Conservation (phyloP, 2,113 vertebrate species). For the Salvator merianae region DNA sequence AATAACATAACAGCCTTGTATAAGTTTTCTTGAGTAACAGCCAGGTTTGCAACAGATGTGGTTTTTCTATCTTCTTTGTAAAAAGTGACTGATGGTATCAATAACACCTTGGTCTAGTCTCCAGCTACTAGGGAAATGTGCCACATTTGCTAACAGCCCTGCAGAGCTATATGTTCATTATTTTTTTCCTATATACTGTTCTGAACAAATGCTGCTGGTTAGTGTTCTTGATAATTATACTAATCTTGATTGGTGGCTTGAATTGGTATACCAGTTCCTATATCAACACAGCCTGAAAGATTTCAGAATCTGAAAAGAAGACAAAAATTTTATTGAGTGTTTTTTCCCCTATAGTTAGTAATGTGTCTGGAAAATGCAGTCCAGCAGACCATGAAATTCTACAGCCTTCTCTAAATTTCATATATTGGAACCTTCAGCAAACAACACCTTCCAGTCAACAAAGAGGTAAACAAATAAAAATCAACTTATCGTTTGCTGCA, state of each 20-base stretch:
- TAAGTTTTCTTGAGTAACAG: not conserved
- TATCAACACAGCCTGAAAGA: not conserved
- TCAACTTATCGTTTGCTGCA: slow-evolving; percentile 5
- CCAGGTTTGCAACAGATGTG: not conserved
- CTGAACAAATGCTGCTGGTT: not conserved
- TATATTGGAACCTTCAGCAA: slow-evolving; percentile 87
- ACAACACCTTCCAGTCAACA: slow-evolving; percentile 80
- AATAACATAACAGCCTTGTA: not conserved
- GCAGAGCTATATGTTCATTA: not conserved
- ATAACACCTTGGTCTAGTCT: not conserved
- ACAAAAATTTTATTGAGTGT: not conserved
- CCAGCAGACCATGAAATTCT: slow-evolving; percentile 75
- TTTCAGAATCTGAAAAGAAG: slow-evolving; percentile 15
- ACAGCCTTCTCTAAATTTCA: slow-evolving; percentile 88
- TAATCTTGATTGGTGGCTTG: not conserved
- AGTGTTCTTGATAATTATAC: not conserved
- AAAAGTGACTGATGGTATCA: not conserved
- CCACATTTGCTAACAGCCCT: not conserved
- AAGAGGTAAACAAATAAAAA: slow-evolving; percentile 79
- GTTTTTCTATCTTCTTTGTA: not conserved
- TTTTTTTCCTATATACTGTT: not conserved
- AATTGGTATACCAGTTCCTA: slow-evolving; percentile 17
- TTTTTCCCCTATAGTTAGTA: slow-evolving; percentile 81
- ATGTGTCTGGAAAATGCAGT: slow-evolving; percentile 82
- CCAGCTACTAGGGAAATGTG: not conserved